Conservation (phyloP, 2,797 vertebrate genomes). For the Limosa lapponica region DNA sequence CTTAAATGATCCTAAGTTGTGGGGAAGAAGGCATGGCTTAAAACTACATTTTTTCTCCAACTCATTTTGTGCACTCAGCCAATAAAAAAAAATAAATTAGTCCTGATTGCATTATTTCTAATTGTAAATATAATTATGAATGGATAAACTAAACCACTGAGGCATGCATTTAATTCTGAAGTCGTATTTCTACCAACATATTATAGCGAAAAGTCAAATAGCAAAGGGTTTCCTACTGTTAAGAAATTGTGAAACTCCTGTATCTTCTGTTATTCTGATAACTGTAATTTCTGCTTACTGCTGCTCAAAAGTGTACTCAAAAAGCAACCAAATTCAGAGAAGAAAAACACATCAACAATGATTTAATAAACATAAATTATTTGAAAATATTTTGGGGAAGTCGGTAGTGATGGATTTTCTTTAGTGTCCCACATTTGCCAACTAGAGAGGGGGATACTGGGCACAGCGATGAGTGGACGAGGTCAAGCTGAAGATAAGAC, state of each 20-base stretch:
- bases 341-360: neutral
- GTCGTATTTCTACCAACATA: neutral
- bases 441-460: neutral
- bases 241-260: neutral
- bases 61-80: neutral
- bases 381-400: neutral
- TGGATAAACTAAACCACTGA: neutral
- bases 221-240: neutral
- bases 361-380: neutral
- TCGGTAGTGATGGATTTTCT: neutral
- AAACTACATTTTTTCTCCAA: neutral
- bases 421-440: neutral
- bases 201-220: neutral
- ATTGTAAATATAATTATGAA: constrained; percentile 43
- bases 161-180: constrained; percentile 25
- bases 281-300: neutral
- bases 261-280: neutral
- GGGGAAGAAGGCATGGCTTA: neutral
- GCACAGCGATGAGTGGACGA: accelerated
- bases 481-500: neutral
- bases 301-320: neutral
- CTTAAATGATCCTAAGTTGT: constrained; percentile 11
- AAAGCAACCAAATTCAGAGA: neutral
- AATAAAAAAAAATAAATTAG: neutral
- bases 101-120: constrained; percentile 25